These are phyloP conservation scores for Cololabis saira DNA, from an alignment of 2,113 vertebrate species.

Conservation along the genomic window DNA sequence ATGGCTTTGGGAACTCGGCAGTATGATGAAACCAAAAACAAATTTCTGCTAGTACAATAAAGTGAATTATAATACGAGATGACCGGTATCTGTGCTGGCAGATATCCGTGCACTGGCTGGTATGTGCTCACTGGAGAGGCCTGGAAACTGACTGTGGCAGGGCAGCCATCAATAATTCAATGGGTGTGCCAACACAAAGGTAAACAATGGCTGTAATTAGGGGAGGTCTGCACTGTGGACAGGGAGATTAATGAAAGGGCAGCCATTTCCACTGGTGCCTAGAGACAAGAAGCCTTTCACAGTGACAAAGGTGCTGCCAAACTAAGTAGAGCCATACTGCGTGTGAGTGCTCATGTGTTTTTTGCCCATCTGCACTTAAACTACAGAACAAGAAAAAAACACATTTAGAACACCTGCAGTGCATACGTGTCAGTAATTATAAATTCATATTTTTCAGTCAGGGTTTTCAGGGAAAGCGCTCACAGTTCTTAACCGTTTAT, in stretches of 20 bases:
- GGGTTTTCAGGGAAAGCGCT: not conserved
- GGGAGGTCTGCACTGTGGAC: conserved; percentile 69
- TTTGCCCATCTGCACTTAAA: not conserved
- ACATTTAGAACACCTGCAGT: not conserved
- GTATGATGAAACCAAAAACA: conserved; percentile 35
- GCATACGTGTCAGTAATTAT: not conserved
- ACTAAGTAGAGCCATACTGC: conserved; percentile 30
- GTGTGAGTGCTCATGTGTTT: conserved; percentile 8
- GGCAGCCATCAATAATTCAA: conserved; percentile 76
- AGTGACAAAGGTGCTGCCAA: conserved; percentile 62
- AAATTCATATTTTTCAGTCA: not conserved
- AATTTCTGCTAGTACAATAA: conserved; percentile 60
- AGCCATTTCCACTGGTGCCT: conserved; percentile 63
- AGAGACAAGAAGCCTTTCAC: conserved; percentile 65
- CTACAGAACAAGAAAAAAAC: not conserved
- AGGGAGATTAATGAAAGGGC: conserved; percentile 77
- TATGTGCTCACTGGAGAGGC: conserved; percentile 52
- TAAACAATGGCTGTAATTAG: conserved; percentile 80
- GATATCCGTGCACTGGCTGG: conserved; percentile 50
- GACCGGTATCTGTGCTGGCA: conserved; percentile 47
- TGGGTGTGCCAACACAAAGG: conserved; percentile 67
- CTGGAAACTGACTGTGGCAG: conserved; percentile 63
- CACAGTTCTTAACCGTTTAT: not conserved
- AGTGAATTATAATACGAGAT: conserved; percentile 42
- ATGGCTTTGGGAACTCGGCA: not conserved